Percentiles rank a stretch among this genome's conserved stretches.
Evolutionary conservation across 2,888 invertebrate species (phyloP).

Genomic region (Acanthosoma haemorrhoidale): DNA sequence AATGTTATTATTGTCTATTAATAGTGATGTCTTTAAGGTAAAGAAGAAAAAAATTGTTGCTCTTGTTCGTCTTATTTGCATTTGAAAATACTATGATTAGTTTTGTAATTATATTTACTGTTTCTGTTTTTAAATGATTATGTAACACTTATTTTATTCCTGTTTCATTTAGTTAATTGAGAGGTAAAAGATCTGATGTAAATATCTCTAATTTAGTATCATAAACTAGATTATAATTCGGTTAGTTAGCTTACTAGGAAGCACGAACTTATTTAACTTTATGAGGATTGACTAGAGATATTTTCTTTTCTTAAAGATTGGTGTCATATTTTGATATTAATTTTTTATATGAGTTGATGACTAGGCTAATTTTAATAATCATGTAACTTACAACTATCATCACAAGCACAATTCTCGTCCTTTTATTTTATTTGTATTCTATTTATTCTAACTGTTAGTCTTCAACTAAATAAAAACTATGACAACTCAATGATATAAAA

Average conservation of each 20-base stretch:
- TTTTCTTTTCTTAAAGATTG: neutral
- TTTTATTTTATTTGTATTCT: neutral
- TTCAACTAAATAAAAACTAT: neutral
- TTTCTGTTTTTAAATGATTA: neutral
- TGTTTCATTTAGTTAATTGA: conserved; percentile 32
- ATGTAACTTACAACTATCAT: neutral
- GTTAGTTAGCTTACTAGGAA: conserved; percentile 22
- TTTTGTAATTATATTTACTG: neutral
- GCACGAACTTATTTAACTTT: conserved; percentile 16
- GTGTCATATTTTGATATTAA: conserved; percentile 18
- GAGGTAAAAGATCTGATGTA: conserved; percentile 39
- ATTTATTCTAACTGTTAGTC: neutral
- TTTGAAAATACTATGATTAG: neutral
- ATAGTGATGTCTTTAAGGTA: too few relatives aligned
- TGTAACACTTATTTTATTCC: neutral
- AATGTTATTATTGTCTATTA: neutral
- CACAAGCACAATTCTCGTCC: conserved; percentile 19
- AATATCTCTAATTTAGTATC: conserved; percentile 32
- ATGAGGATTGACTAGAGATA: conserved; percentile 8
- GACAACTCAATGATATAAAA: conserved; percentile 8
- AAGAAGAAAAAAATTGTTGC: neutral
- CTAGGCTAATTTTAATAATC: neutral
- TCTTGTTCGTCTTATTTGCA: neutral
- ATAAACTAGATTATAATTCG: conserved; percentile 20
- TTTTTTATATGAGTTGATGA: neutral